Percentiles rank a stretch among this genome's conserved stretches.
Conservation (phyloP, 53 echinoderm and acorn worm species). For the Mesocentrotus franciscanus region DNA sequence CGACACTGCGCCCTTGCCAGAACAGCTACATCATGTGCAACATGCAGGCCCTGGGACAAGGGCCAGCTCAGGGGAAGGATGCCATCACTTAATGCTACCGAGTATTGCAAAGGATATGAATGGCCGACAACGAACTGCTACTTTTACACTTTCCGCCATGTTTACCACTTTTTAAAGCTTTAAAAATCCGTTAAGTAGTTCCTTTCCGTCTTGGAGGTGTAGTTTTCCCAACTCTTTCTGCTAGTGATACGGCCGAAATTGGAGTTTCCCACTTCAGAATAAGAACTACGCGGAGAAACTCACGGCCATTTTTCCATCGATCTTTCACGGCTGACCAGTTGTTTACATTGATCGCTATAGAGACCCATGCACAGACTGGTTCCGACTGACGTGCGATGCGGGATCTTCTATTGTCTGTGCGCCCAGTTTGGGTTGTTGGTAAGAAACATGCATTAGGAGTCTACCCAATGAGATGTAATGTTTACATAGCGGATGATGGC, state of each 20-base stretch:
- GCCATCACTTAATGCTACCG: not conserved
- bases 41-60: not conserved
- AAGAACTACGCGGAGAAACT: constrained; percentile 1
- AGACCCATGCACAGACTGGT: constrained; percentile 54
- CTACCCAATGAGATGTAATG: not conserved
- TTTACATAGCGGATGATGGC: constrained; percentile 19
- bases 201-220: not conserved
- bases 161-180: not conserved
- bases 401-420: constrained; percentile 15
- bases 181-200: constrained; percentile 35
- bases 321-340: not conserved
- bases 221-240: not conserved
- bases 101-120: constrained; percentile 95
- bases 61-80: not conserved
- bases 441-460: constrained; percentile 54
- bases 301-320: constrained; percentile 57
- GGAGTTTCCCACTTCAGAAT: constrained; percentile 8
- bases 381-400: constrained; percentile 42
- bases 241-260: not conserved
- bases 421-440: constrained; percentile 59
- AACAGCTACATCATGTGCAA: no score
- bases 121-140: constrained; percentile 97
- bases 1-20: not conserved
- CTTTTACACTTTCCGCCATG: constrained; percentile 97
- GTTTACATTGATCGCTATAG: constrained; percentile 70